Conservation (phyloP, 2,113 vertebrate genomes). For the Pterocles burchelli region DNA sequence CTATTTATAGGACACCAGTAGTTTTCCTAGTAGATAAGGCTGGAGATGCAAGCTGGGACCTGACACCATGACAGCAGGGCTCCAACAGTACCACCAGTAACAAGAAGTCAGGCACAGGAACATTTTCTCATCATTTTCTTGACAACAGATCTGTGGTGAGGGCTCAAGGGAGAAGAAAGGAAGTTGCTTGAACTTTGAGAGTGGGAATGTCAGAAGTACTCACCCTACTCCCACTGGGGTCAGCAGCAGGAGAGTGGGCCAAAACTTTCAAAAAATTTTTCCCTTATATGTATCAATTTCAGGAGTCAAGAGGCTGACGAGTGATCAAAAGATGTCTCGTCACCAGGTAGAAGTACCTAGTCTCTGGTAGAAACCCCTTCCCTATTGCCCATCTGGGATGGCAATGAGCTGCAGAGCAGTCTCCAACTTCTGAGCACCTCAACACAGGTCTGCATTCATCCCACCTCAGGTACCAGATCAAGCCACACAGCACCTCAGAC, state of each 20-base stretch:
- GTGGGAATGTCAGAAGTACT: conserved; percentile 23
- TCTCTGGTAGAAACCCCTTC: not conserved
- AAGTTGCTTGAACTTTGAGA: conserved; percentile 30
- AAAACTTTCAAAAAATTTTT: not conserved
- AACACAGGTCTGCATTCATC: not conserved
- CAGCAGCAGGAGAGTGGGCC: conserved; percentile 14
- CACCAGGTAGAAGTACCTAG: not conserved
- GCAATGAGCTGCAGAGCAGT: not conserved
- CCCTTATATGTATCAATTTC: conserved; percentile 24
- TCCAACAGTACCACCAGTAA: not conserved
- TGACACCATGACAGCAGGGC: not conserved
- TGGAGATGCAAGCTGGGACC: not conserved
- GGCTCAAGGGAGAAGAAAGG: conserved; percentile 55
- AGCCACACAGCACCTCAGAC: accelerated
- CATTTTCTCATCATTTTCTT: conserved; percentile 48
- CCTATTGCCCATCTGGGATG: not conserved
- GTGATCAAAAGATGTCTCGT: not conserved
- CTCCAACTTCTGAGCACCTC: not conserved
- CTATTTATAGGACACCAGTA: not conserved
- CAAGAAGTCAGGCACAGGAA: not conserved
- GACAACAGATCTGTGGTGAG: not conserved
- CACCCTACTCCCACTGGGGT: conserved; percentile 34
- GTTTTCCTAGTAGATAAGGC: not conserved
- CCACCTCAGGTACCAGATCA: not conserved
- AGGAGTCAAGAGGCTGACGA: not conserved